Evolutionary conservation across 2,888 invertebrate species (phyloP).

Genomic region (Acanthosepion esculentum): DNA sequence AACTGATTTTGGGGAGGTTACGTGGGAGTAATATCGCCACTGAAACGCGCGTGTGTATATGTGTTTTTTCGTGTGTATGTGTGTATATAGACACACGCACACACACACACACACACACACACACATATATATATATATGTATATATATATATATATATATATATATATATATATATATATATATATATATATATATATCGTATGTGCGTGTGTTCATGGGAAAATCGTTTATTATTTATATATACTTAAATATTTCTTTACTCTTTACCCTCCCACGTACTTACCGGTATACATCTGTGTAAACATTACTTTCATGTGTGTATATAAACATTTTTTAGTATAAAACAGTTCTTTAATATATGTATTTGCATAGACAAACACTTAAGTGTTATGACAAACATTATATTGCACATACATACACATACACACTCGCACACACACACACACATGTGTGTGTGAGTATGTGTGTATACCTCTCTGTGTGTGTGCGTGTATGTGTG

Average conservation of each 20-base stretch:
- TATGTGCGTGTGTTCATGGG: neutral
- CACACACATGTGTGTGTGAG: neutral
- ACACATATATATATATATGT: too few species aligned
- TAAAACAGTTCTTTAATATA: constrained; percentile 20
- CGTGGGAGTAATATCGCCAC: neutral
- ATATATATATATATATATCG: too few species aligned
- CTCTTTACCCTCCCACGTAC: constrained; percentile 1
- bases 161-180: neutral
- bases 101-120: too few species aligned
- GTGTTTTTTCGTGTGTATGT: neutral
- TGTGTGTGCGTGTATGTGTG: too few species aligned
- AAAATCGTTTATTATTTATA: constrained; percentile 25
- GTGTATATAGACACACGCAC: neutral
- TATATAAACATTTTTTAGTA: neutral
- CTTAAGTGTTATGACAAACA: neutral
- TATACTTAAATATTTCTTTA: neutral
- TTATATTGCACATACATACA: neutral
- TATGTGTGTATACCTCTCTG: too few species aligned
- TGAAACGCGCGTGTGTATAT: neutral
- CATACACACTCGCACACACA: too few species aligned
- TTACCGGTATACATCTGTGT: neutral
- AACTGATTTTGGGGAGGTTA: neutral
- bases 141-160: neutral
- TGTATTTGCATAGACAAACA: constrained; percentile 18
- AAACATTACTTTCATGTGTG: constrained; percentile 33